Evolutionary conservation across 2,888 invertebrate genomes (phyloP).

Genomic region (Tinea semifulvella): DNA sequence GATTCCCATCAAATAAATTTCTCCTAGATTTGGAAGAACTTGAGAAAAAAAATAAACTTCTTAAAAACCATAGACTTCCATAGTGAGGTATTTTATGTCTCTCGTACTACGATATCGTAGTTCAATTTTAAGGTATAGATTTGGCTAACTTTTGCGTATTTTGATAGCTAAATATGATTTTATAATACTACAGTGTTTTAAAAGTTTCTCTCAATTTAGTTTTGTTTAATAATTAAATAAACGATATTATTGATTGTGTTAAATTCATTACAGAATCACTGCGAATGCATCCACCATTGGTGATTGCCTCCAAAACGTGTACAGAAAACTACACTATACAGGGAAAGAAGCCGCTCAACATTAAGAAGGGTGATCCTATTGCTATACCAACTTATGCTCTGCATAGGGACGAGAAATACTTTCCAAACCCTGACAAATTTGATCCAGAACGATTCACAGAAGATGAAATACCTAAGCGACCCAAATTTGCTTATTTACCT

Average conservation of each 20-base stretch:
- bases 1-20: no score
- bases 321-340: constrained; percentile 22
- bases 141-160: constrained; percentile 26
- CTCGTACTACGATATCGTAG: no score
- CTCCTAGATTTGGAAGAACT: no score
- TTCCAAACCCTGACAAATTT: constrained; percentile 54
- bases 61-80: no score
- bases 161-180: no score
- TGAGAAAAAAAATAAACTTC: no score
- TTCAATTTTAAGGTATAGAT: no score
- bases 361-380: constrained; percentile 23
- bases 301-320: constrained; percentile 25
- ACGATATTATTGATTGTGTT: no score
- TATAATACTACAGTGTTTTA: no score
- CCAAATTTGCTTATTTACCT: constrained; percentile 32
- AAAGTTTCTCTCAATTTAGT: no score
- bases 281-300: constrained; percentile 26
- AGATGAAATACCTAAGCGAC: constrained; percentile 28
- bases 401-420: constrained; percentile 52
- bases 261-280: constrained; percentile 28
- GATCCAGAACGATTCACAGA: constrained; percentile 56
- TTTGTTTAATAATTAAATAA: no score
- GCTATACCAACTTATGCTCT: constrained; percentile 39
- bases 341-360: constrained; percentile 21
- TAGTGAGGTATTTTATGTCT: no score